Percentiles rank a stretch among this genome's conserved stretches.
phyloP scores from a whole-genome alignment of 2,113 vertebrate species.

The Chloropsis hardwickii region DNA sequence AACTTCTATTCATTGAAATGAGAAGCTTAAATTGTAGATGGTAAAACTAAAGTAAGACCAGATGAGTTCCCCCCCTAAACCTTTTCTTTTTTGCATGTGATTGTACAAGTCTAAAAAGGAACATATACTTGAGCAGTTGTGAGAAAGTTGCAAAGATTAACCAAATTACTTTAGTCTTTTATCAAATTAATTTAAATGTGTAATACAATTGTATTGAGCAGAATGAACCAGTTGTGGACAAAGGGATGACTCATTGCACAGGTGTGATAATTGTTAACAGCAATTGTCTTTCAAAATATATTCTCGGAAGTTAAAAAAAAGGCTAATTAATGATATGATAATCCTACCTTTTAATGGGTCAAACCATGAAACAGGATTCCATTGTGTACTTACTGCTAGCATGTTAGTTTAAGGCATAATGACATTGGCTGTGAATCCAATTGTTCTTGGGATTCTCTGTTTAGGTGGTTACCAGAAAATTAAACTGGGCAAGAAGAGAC shows the following conservation, averaged over 20 bases:
- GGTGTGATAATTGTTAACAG: neutral
- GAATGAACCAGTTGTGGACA: neutral
- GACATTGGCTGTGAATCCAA: neutral
- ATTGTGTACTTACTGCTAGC: neutral
- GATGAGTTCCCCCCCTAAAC: neutral
- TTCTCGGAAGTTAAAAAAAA: constrained; percentile 30
- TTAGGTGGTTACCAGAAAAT: neutral
- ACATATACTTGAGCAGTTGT: neutral
- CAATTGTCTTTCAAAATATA: constrained; percentile 11
- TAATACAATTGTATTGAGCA: neutral
- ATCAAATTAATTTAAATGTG: neutral
- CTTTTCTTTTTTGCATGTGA: neutral
- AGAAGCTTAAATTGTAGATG: neutral
- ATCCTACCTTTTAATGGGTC: constrained; percentile 39
- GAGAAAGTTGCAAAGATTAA: neutral
- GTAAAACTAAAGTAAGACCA: neutral
- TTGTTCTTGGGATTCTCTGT: neutral
- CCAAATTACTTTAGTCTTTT: neutral
- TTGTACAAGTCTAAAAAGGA: neutral
- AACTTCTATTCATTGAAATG: neutral
- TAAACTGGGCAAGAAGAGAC: neutral
- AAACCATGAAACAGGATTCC: constrained; percentile 1
- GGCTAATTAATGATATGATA: neutral
- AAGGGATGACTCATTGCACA: neutral
- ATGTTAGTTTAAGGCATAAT: neutral